Base-by-base conservation (phyloP, 2,888 invertebrate species). In the Lepidochitona cinerea region DNA sequence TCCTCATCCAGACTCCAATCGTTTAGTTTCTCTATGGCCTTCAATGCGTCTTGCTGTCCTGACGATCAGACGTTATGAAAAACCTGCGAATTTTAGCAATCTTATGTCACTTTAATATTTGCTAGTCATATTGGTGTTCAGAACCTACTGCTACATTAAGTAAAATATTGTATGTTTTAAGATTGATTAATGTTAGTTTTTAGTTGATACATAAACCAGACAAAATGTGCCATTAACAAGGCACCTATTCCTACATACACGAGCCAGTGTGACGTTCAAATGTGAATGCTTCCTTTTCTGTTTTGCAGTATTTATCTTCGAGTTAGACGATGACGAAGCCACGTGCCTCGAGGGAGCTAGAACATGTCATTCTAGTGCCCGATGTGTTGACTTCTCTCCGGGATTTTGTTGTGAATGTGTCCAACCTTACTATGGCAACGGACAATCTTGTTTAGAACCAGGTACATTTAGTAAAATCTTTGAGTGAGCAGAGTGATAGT, bases 391-490 rank as follows among this genome's bases (percentile, higher is more conserved):
- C 89, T 95, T 94, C 85, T 92, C 93, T 68, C 92, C 93, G 37
- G 98, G 98, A 9, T 97, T 95, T 89, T 99, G 98, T 88, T 99
- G 99, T 89, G 92, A 93, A 78, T 99, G 99, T 89, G 81, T 85
- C 0, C 92, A 93, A 49, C 95, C 95, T 6, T 96, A 92, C 91
- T 97, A 96, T 88, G 99, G 99, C 77, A 99, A 99, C 89, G 99
- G 99, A 71, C 94, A 94, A 88, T 94, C 94, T 70, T 99, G 99
- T 88, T 93, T 98, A 74, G 94, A 94, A 89, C 93, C 94, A 88
- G 94, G 95, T 92, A 83, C n/a, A n/a, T n/a, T n/a, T n/a, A n/a
- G n/a, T n/a, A n/a, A n/a, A n/a, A n/a, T n/a, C n/a, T n/a, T n/a
- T n/a, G n/a, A n/a, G n/a, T n/a, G n/a, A n/a, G n/a, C n/a, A n/a